phyloP scores from a whole-genome alignment of 2,113 vertebrate species.

The Callocephalon fimbriatum region DNA sequence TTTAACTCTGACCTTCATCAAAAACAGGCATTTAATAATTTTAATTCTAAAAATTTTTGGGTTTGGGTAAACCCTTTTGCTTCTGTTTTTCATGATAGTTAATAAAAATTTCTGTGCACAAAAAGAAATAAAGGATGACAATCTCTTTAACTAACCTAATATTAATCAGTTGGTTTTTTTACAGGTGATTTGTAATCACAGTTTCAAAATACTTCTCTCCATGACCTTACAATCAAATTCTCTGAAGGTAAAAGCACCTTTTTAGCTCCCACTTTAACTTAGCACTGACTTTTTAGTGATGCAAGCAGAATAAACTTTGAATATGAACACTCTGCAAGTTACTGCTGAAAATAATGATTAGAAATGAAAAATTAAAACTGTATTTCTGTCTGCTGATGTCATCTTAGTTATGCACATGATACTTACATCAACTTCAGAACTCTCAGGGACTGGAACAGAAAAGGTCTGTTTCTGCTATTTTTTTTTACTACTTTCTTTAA shows the following conservation, averaged over 20 bases:
- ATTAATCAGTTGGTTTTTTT: neutral
- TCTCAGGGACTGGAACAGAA: neutral
- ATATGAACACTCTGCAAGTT: neutral
- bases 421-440: neutral
- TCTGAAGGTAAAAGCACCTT: neutral
- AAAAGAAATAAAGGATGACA: neutral
- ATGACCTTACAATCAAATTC: neutral
- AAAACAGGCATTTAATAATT: neutral
- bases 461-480: neutral
- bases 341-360: neutral
- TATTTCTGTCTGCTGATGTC: neutral
- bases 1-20: neutral
- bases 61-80: accelerated
- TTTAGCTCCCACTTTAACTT: neutral
- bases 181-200: neutral
- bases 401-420: neutral
- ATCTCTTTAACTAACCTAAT: neutral
- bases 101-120: neutral
- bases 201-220: neutral
- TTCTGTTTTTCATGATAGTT: neutral
- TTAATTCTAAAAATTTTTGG: neutral
- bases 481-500: neutral
- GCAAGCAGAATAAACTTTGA: neutral
- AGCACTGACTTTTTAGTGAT: neutral
- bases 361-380: neutral